Base-by-base conservation (phyloP, 1,140 invertebrate species). In the Drosophila ohnishii region DNA sequence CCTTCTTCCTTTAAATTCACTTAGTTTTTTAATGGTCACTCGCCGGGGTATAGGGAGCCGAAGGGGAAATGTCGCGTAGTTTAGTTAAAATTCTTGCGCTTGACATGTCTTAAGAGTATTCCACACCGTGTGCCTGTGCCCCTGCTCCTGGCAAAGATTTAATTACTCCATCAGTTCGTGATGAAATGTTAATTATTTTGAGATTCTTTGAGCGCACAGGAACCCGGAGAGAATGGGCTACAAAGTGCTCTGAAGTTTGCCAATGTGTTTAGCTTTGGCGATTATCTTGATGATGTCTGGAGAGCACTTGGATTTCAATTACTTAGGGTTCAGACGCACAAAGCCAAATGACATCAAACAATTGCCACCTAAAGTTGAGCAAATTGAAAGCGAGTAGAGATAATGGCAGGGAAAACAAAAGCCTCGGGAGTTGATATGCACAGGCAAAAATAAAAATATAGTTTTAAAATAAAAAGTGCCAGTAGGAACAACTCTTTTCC, bases 291-390 rank as follows among this genome's bases (percentile, higher is more conserved):
- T 65, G 30, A 66, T 59, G 45, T 22, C 47, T 65, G 48, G 42
- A 48, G 50, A 66, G 56, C 60, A 81, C 73, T 85, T 59, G 53
- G 76, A 71, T 81, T 75, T 59, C 74, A 78, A 80, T 85, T 82
- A 85, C 69, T 86, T 78, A 71, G 48, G 63, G 63, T 51, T 69
- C 51, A 37, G 8, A 40, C 32, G 44, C 32, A 48, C 39, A 64
- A 57, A 63, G 45, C 39, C 37, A 39, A 47, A 56, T 30, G 50
- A 22, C 56, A 65, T 55, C 58, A 13, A 51, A 64, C 62, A 75
- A 51, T 45, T 73, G 62, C 28, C 50, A 35, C 45, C 71, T 59
- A 32, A 66, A 75, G 72, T 71, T 73, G 58, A 60, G 11, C 32
- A 67, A 65, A 56, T 61, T 71, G 48, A 83, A 78, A 71, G 75